These are phyloP conservation scores for Mesembrinibis cayennensis DNA, from an alignment of 2,113 vertebrate species.

Conservation along the genomic window DNA sequence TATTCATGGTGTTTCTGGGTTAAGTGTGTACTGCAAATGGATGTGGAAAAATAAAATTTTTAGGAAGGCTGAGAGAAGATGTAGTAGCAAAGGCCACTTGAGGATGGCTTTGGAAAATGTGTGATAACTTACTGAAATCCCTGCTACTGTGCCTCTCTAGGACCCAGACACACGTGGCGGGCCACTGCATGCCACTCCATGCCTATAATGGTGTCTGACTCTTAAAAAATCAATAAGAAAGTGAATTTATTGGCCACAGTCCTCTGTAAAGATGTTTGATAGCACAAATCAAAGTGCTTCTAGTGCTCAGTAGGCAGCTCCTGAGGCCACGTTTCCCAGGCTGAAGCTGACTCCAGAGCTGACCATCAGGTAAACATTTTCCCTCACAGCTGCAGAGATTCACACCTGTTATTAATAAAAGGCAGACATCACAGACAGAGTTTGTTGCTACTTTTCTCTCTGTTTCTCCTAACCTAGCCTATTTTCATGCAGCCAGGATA, in stretches of 20 bases:
- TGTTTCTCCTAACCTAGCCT: neutral
- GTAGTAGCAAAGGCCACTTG: neutral
- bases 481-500: neutral
- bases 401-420: neutral
- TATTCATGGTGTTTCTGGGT: neutral
- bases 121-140: neutral
- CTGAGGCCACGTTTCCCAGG: neutral
- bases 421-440: neutral
- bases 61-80: neutral
- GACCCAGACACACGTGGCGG: rapidly evolving
- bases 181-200: neutral
- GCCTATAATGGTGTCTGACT: neutral
- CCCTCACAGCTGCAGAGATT: neutral
- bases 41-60: neutral
- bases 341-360: neutral
- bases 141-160: neutral
- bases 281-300: neutral
- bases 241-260: neutral
- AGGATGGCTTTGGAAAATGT: neutral
- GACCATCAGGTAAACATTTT: neutral
- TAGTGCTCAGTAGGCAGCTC: neutral
- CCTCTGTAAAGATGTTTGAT: neutral
- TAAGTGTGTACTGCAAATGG: neutral
- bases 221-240: neutral
- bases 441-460: neutral